phyloP scores from a whole-genome alignment of 1,140 invertebrate species.

The Anagrus nilaparvatae region DNA sequence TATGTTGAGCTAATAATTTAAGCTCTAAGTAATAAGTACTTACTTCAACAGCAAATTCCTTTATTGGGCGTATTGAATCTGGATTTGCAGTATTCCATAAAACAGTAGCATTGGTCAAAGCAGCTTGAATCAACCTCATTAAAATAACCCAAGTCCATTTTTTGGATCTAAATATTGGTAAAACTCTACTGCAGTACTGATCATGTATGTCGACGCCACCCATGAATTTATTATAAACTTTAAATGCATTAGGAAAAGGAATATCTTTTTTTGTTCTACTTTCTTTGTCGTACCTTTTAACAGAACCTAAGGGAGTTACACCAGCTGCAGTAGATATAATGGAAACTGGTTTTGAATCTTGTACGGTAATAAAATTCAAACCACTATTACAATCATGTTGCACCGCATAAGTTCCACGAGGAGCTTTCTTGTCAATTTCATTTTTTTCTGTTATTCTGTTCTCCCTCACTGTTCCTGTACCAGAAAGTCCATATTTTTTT shows the following conservation, averaged over 20 bases:
- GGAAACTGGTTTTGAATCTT: conserved; percentile 17
- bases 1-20: not conserved
- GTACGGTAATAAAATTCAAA: conserved; percentile 17
- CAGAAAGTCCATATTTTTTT: conserved; percentile 12
- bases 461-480: conserved; percentile 13
- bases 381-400: conserved; percentile 18
- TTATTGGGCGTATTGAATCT: not conserved
- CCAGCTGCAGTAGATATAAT: conserved; percentile 14
- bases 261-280: not conserved
- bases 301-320: conserved; percentile 6
- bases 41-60: not conserved
- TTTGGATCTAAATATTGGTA: not conserved
- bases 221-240: too few relatives aligned
- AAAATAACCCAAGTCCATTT: not conserved
- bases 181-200: not conserved
- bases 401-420: conserved; percentile 12
- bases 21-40: not conserved
- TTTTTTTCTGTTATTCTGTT: conserved; percentile 15
- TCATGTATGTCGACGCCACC: too few relatives aligned
- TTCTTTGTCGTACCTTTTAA: conserved; percentile 5
- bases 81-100: not conserved
- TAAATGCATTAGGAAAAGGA: too few relatives aligned
- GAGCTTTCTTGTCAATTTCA: conserved; percentile 12
- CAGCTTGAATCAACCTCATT: not conserved
- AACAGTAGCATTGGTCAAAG: not conserved